Evolutionary conservation across 1,140 invertebrate genomes (phyloP), one percentile per base, ranked within the genome.

Genomic region (Hesperophylax magnus): DNA sequence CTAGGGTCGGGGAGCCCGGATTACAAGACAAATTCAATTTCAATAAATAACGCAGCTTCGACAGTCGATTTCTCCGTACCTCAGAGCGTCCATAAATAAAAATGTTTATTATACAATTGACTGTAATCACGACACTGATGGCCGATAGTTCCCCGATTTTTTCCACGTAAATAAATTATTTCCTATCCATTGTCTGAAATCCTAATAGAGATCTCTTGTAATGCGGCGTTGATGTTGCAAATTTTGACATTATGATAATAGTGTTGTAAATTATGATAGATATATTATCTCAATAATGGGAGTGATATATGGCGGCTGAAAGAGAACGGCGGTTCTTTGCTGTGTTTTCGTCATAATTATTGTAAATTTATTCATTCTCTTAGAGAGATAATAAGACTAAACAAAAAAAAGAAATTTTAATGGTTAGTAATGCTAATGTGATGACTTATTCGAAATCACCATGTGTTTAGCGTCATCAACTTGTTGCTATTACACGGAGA

Each of bases 181-280:
- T 52, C 39, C 15, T 39, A 52, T 22, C 63, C 22, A 65, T 65
- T 65, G 63, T 65, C 63, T 65, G n/a, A 6, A 6, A 20, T 71
- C 67, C 39, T 71, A 71, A 71, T 71, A 71, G 67, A 71, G 67
- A 22, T 71, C 7, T 47, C 67, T 47, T 9, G 11, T 47, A 71
- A 20, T 11, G 24, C 18, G 39, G 34, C 67, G 67, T 52, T 52
- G 27, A 69, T 69, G 67, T 71, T 71, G 67, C 67, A 53, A 71
- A 71, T 71, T 71, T 71, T 71, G 67, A 71, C 67, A 71, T 71
- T 71, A 71, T 52, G 67, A 71, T 71, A 71, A 71, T 71, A 39
- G 39, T 20, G 39, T 47, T 47, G 20, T 71, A 71, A 71, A 71
- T 71, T 71, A 71, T 47, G 34, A 71, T 52, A 71, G 67, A 71